Evolutionary conservation across 2,797 vertebrate species (phyloP), one percentile per base, ranked within the genome.

Genomic region (Fistularia tabacaria): DNA sequence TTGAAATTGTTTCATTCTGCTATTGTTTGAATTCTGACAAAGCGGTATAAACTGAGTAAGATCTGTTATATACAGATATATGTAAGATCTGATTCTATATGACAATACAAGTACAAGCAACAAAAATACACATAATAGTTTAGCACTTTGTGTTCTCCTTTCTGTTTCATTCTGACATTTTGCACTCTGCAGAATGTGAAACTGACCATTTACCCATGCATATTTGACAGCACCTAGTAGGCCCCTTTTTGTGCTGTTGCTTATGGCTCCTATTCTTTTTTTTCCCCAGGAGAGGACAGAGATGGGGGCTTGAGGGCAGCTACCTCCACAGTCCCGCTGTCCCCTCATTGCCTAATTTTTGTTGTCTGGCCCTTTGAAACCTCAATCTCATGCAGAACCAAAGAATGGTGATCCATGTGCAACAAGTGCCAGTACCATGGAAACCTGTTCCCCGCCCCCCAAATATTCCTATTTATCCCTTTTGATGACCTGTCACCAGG

Each of bases 401-500:
- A 90, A 88, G 90, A 95, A 93, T 90, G 85, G 92, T 82, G 82
- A 91, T 87, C 93, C 88, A 81, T 90, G 90, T 90, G 91, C 91
- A 90, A 92, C 92, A 92, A 94, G 92, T 91, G 92, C 86, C 83
- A 87, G 87, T 77, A 87, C 91, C 94, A 98, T 98, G 96, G 96
- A 95, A 96, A 99, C 96, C 76, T 77, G 88, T 84, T 63, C 90
- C 92, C 94, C 92, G 91, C 91, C 85, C 87, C 76, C 85, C 92
- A 98, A 97, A 94, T 93, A 92, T 92, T 92, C 87, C 92, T 92
- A 92, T 82, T 87, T 88, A 89, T 92, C 87, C 88, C 90, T 91
- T 94, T 93, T 95, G 93, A 98, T 91, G 91, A 94, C 91, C 95
- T 98, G 97, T 98, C 96, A 97, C 88, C 78, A 85, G 85, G 88